Conservation (phyloP, 1,140 invertebrate genomes). For the Diorhabda carinulata region DNA sequence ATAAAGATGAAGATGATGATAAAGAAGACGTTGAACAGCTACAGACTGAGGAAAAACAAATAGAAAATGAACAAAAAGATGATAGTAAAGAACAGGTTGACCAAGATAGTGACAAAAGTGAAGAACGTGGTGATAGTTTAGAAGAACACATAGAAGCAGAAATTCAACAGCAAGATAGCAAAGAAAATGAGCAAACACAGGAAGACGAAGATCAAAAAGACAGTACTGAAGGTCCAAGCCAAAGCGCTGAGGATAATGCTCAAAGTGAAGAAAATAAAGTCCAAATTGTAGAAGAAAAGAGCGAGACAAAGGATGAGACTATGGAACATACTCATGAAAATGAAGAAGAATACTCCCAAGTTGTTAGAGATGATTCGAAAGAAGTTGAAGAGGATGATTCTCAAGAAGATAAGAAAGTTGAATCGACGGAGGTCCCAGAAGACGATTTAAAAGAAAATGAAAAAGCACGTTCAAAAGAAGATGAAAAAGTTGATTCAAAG, state of each 20-base stretch:
- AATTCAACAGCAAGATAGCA: constrained; percentile 20
- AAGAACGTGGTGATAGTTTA: constrained; percentile 22
- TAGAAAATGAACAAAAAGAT: constrained; percentile 17
- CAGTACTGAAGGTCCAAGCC: constrained; percentile 17
- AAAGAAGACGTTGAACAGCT: constrained; percentile 15
- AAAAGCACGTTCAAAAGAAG: constrained; percentile 13
- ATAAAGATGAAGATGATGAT: constrained; percentile 29
- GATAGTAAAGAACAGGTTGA: constrained; percentile 14
- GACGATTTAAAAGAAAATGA: constrained; percentile 17
- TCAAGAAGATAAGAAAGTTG: constrained; percentile 1
- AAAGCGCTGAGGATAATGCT: constrained; percentile 24
- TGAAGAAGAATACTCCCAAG: constrained; percentile 15
- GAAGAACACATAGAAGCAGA: constrained; percentile 13
- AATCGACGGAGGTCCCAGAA: constrained; percentile 7
- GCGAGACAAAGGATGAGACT: constrained; percentile 17
- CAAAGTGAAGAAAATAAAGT: constrained; percentile 34
- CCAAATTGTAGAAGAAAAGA: constrained; percentile 20
- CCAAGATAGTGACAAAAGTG: constrained; percentile 10
- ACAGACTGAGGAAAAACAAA: constrained; percentile 24
- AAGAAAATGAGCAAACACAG: constrained; percentile 39
- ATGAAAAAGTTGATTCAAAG: constrained; percentile 8
- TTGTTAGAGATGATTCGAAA: constrained; percentile 11
- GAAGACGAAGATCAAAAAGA: constrained; percentile 22
- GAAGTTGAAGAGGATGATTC: constrained; percentile 18
- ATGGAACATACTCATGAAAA: constrained; percentile 15